phyloP scores from a whole-genome alignment of 2,888 invertebrate genomes.

The Adelognathus sp. region DNA sequence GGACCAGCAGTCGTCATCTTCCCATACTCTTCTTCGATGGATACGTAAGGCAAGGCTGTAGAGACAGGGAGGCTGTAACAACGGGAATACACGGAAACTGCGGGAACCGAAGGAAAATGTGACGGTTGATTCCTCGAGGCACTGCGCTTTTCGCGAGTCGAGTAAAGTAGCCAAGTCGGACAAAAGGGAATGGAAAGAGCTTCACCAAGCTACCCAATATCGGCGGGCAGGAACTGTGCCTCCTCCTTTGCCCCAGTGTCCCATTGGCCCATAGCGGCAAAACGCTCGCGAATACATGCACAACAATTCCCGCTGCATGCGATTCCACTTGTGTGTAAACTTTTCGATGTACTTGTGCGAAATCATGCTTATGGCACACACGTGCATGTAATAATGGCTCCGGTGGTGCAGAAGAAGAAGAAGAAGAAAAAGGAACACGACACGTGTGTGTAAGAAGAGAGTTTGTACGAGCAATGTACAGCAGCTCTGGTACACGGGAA shows the following conservation, averaged over 20 bases:
- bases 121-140: conserved; percentile 28
- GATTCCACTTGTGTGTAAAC: not conserved
- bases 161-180: conserved; percentile 3
- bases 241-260: not conserved
- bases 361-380: not conserved
- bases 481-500: not conserved
- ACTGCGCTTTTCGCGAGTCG: conserved; percentile 39
- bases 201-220: conserved; percentile 35
- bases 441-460: conserved; percentile 24
- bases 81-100: conserved; percentile 7
- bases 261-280: conserved; percentile 23
- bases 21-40: not conserved
- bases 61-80: conserved; percentile 17
- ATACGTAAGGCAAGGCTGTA: conserved; percentile 8
- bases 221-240: conserved; percentile 10
- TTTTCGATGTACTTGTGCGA: not conserved
- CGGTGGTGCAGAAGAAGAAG: not conserved
- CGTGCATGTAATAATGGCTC: conserved; percentile 41
- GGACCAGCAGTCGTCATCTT: conserved; percentile 25
- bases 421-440: not conserved
- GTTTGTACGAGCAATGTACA: conserved; percentile 21
- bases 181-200: conserved; percentile 11
- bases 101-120: conserved; percentile 10
- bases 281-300: conserved; percentile 7
- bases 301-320: conserved; percentile 14